Percentiles rank a stretch among this genome's conserved stretches.
Evolutionary conservation across 92 coral and sea anemone genomes (phyloP).

Genomic region (Pocillopora grandis): DNA sequence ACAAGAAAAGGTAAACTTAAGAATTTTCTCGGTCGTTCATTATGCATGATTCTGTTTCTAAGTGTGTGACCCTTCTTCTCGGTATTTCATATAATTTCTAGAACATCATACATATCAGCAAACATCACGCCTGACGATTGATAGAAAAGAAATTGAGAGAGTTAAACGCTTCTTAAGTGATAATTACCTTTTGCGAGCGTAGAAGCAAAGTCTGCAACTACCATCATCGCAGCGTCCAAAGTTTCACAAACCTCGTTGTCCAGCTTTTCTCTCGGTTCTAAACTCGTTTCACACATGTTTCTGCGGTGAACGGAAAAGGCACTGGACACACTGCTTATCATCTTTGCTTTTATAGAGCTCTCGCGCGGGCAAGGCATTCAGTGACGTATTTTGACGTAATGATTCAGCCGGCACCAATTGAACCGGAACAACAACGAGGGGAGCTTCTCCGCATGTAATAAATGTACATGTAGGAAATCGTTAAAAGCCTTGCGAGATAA

Average conservation of each 20-base stretch:
- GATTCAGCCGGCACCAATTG: slow-evolving; percentile 8
- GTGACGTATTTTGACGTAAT: slow-evolving; percentile 21
- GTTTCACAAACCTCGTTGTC: slow-evolving; percentile 14
- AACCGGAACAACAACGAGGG: slow-evolving; percentile 5
- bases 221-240: slow-evolving; percentile 42
- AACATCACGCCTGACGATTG: no score
- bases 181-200: slow-evolving; percentile 53
- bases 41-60: no score
- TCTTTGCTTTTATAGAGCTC: not conserved
- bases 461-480: not conserved
- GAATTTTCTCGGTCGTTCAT: no score
- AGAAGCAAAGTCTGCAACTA: slow-evolving; percentile 42
- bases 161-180: not conserved
- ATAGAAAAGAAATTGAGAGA: not conserved
- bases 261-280: not conserved
- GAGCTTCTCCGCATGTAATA: no score
- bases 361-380: slow-evolving; percentile 15
- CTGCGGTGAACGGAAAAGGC: not conserved
- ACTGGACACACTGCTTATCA: no score
- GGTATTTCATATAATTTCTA: no score
- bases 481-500: not conserved
- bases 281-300: slow-evolving; percentile 12
- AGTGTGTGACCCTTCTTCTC: no score
- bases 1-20: no score
- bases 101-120: no score